Evolutionary conservation across 2,113 vertebrate species (phyloP).

Genomic region (Microcebus tavaratra): DNA sequence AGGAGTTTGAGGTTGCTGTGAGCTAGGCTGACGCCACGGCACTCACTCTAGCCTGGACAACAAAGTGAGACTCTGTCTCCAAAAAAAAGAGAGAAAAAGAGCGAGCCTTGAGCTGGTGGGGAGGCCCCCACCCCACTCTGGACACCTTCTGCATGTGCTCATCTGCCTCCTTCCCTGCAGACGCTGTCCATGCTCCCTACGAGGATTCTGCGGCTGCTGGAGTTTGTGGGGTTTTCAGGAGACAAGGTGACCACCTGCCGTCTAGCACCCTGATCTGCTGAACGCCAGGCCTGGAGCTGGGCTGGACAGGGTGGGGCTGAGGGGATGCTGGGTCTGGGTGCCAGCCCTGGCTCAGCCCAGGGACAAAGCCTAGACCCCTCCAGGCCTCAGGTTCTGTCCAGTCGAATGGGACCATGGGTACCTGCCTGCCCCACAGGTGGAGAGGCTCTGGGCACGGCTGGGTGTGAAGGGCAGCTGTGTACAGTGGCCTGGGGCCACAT

Average conservation of each 20-base stretch:
- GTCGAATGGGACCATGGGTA: background rate
- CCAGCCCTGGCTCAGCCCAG: background rate
- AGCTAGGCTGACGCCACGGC: no score
- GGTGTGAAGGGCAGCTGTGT: background rate
- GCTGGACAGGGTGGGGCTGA: background rate
- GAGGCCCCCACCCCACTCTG: background rate
- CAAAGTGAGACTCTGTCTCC: no score
- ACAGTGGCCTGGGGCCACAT: background rate
- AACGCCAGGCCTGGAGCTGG: background rate
- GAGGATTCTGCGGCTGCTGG: constrained; percentile 93
- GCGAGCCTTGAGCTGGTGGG: background rate
- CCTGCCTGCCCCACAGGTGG: background rate
- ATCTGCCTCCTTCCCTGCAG: constrained; percentile 80
- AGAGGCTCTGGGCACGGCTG: background rate
- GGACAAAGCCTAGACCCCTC: background rate
- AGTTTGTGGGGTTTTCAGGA: constrained; percentile 98
- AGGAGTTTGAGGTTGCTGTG: no score
- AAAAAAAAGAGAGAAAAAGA: background rate
- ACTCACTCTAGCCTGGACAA: no score
- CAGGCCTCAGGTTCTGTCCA: background rate
- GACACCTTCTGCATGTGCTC: background rate
- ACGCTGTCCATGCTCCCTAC: constrained; percentile 97
- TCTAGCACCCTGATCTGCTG: background rate
- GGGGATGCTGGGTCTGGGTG: background rate
- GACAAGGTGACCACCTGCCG: constrained; percentile 90